phyloP scores from a whole-genome alignment of 2,113 vertebrate genomes.

The Piprites chloris region DNA sequence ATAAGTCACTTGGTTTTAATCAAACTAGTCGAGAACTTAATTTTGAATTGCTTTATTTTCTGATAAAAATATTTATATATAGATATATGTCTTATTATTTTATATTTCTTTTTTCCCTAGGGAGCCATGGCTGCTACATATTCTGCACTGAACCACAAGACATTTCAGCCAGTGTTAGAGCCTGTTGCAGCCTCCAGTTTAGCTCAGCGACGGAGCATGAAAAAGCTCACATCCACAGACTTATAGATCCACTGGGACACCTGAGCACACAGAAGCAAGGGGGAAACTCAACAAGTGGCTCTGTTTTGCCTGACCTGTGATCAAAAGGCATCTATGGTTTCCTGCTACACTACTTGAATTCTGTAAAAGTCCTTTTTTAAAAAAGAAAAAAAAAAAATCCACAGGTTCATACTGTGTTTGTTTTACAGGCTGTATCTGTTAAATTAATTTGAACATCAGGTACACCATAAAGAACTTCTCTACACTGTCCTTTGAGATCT shows the following conservation, averaged over 20 bases:
- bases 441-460: slow-evolving; percentile 64
- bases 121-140: slow-evolving; percentile 93
- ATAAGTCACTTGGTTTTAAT: background rate
- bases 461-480: slow-evolving; percentile 62
- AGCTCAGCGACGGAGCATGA: slow-evolving; percentile 95
- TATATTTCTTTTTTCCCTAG: slow-evolving; percentile 64
- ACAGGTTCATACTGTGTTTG: slow-evolving; percentile 66
- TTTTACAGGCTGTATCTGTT: slow-evolving; percentile 63
- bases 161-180: slow-evolving; percentile 91
- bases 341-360: slow-evolving; percentile 80
- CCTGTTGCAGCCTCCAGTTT: slow-evolving; percentile 94
- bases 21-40: background rate
- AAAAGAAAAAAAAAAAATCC: slow-evolving; percentile 43
- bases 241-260: slow-evolving; percentile 79
- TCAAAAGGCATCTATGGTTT: slow-evolving; percentile 67
- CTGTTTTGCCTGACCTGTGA: slow-evolving; percentile 63
- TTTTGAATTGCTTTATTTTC: background rate
- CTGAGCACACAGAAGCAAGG: slow-evolving; percentile 61
- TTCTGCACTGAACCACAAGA: slow-evolving; percentile 91
- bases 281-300: slow-evolving; percentile 53
- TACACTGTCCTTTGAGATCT: slow-evolving; percentile 60
- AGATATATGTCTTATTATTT: background rate
- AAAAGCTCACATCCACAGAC: slow-evolving; percentile 95
- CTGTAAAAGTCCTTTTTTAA: slow-evolving; percentile 68
- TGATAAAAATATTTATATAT: background rate